Base-by-base conservation (phyloP, 2,797 vertebrate species). In the Hypotaenidia philippensis region DNA sequence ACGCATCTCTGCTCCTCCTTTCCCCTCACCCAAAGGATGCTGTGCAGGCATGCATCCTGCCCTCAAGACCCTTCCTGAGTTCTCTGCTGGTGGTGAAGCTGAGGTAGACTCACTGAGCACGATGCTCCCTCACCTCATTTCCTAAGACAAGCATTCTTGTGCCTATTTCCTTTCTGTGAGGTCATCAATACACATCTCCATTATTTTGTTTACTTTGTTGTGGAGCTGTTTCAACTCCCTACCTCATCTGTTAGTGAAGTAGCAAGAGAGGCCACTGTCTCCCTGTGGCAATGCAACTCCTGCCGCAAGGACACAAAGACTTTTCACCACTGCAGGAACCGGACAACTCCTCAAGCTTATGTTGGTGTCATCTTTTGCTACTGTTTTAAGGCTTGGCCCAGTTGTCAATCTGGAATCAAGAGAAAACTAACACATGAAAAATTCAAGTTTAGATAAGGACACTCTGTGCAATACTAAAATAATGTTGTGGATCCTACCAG, bases 1-100 rank as follows among this genome's bases (percentile, higher is more conserved):
- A 27, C 14, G 5, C 17, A 27, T 6, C 0, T 19, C 40, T 3
- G 0, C 27, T 52, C 34, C 25, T 26, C 11, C 26, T 5, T 38
- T 19, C 22, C 31, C 66, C 23, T n/a, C 22, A 10, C 47, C 12
- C 44, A 52, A 55, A 38, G 17, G 22, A 29, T 3, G 1, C 1
- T 12, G 15, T 11, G 13, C 26, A 60, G 53, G 26, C 16, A 27
- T 0, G 0, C 9, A 15, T 13, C n/a, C 49, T 53, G 9, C 26
- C 31, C 27, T 10, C 11, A 4, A 34, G 34, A 68, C 6, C 17
- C 27, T 18, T 1, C 20, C 13, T 1, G 1, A 41, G 32, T 38
- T 83, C 74, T 77, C 74, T 72, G 25, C 32, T 41, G 38, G 25
- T 38, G 32, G 29, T 13, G 13, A 5, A n/a, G 36, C 25, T 36